phyloP scores from a whole-genome alignment of 2,797 vertebrate species.

The Crenuchus spilurus region DNA sequence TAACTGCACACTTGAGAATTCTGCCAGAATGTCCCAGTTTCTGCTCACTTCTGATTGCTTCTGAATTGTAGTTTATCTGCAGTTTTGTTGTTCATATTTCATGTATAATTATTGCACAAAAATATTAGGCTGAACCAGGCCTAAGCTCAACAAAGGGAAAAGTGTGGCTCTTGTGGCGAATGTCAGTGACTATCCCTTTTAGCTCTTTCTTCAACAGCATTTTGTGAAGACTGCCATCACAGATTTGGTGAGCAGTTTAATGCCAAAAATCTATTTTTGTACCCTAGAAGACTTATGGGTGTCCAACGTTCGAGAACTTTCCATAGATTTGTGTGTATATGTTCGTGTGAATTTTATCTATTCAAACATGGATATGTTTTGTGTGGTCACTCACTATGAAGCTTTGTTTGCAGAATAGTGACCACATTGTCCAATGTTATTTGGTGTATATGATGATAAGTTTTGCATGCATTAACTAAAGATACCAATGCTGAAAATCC shows the following conservation, averaged over 20 bases:
- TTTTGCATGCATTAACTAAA: not conserved
- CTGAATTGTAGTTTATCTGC: constrained; percentile 18
- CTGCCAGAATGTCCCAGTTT: constrained; percentile 6
- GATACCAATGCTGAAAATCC: not conserved
- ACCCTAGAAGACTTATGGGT: not conserved
- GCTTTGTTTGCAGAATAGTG: not conserved
- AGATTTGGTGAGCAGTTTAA: constrained; percentile 17
- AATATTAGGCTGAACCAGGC: constrained; percentile 15
- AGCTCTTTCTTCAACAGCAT: not conserved
- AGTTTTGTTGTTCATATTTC: constrained; percentile 3
- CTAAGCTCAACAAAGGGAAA: not conserved
- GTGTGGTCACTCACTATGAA: too few species aligned
- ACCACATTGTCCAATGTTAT: not conserved
- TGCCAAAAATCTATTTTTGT: constrained; percentile 32
- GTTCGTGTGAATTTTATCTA: not conserved
- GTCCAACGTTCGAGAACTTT: not conserved
- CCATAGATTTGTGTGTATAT: not conserved
- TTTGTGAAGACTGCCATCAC: not conserved
- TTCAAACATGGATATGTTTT: too few species aligned
- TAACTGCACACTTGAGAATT: constrained; percentile 10
- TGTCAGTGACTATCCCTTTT: not conserved
- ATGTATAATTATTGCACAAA: not conserved
- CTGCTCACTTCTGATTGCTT: constrained; percentile 7
- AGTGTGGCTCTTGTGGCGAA: not conserved
- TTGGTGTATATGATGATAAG: not conserved